Conservation (phyloP, 2,797 vertebrate genomes). For the Syndactyla subalaris region DNA sequence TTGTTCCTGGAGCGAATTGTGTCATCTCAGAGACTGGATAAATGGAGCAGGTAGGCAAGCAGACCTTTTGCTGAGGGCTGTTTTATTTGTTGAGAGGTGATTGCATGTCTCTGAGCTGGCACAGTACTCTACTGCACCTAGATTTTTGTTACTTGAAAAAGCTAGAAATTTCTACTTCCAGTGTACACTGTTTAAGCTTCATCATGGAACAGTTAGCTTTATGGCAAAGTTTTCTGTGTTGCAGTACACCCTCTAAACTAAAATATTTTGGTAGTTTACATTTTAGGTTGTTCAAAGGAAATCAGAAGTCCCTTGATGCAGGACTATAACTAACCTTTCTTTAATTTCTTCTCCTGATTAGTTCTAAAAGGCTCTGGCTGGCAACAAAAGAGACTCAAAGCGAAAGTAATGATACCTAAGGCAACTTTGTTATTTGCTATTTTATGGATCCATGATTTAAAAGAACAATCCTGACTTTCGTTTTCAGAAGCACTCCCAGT, state of each 20-base stretch:
- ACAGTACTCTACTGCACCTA: background rate
- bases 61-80: background rate
- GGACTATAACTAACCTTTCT: background rate
- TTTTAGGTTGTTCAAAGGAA: background rate
- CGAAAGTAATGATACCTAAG: background rate
- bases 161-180: background rate
- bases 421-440: background rate
- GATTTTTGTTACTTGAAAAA: background rate
- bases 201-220: background rate
- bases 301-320: background rate
- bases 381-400: background rate
- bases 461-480: background rate
- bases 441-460: background rate
- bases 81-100: background rate
- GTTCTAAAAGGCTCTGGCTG: background rate
- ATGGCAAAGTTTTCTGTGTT: background rate
- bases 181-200: background rate
- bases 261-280: background rate
- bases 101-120: accelerated
- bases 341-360: background rate
- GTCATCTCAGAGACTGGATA: background rate
- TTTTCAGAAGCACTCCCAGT: background rate
- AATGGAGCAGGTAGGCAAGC: background rate
- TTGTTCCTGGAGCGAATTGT: background rate
- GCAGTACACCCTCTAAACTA: background rate